Percentiles rank a stretch among this genome's conserved stretches.
Conservation (phyloP, 2,113 vertebrate species). For the Andinoacara biseriatus region DNA sequence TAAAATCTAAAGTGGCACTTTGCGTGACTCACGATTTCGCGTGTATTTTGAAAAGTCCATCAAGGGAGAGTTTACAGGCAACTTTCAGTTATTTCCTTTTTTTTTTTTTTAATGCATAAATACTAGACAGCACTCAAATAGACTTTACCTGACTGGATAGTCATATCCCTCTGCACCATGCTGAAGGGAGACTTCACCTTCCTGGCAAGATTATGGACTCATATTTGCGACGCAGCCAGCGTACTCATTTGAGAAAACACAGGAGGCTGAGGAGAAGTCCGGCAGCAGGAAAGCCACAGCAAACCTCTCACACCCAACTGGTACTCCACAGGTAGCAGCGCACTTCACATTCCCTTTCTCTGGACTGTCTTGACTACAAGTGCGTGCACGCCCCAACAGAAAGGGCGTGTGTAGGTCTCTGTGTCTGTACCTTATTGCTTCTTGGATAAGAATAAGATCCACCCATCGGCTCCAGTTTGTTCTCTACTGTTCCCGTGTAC, state of each 20-base stretch:
- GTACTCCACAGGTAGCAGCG: conserved; percentile 55
- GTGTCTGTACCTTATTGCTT: conserved; percentile 51
- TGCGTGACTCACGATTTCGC: not conserved
- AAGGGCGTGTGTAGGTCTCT: conserved; percentile 63
- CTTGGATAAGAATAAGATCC: conserved; percentile 57
- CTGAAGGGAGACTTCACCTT: conserved; percentile 38
- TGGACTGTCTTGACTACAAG: conserved; percentile 59
- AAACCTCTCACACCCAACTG: conserved; percentile 37
- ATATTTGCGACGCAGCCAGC: conserved; percentile 48
- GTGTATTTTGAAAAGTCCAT: not conserved
- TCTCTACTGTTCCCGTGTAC: not conserved
- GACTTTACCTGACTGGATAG: conserved; percentile 75
- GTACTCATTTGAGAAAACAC: not conserved
- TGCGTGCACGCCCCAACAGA: conserved; percentile 63
- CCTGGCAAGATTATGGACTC: conserved; percentile 45
- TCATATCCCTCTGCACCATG: conserved; percentile 74
- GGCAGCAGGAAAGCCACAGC: conserved; percentile 15
- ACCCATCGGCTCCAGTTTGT: conserved; percentile 37
- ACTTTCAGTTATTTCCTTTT: not conserved
- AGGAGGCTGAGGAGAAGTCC: conserved; percentile 18
- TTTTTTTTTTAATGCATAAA: not conserved
- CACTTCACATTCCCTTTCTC: conserved; percentile 51
- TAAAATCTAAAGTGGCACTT: not conserved
- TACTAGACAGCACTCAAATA: not conserved
- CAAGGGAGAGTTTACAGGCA: not conserved